Evolutionary conservation across 2,888 invertebrate species (phyloP).

Genomic region (Cyclophora punctaria): DNA sequence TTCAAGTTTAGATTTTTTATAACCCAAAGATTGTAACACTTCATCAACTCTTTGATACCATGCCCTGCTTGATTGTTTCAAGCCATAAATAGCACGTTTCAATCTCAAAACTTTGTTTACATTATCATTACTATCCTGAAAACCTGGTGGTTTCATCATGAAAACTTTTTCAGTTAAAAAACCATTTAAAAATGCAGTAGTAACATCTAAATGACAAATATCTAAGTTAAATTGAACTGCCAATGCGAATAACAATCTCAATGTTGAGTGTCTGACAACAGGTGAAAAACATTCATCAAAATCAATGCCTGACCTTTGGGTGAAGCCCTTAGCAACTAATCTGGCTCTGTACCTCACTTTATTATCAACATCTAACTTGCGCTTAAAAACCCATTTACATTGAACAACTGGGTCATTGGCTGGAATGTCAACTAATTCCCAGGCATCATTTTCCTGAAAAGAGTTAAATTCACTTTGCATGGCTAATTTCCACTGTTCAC

Average conservation of each 20-base stretch:
- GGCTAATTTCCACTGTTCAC: conserved; percentile 12
- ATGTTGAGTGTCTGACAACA: conserved; percentile 9
- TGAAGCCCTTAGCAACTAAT: conserved; percentile 13
- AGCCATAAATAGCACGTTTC: conserved; percentile 21
- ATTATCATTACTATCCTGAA: neutral
- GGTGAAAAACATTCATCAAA: conserved; percentile 12
- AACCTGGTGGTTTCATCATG: conserved; percentile 13
- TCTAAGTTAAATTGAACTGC: conserved; percentile 5
- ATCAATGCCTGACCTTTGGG: conserved; percentile 10
- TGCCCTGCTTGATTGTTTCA: conserved; percentile 20
- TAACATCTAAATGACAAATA: conserved; percentile 11
- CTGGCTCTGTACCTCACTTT: conserved; percentile 9
- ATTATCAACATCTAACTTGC: conserved; percentile 9
- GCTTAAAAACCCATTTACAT: conserved; percentile 17
- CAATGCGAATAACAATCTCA: conserved; percentile 12
- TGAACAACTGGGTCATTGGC: conserved; percentile 10
- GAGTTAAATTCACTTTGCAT: conserved; percentile 14
- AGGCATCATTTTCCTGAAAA: conserved; percentile 18
- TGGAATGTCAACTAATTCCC: conserved; percentile 15
- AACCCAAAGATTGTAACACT: conserved; percentile 9
- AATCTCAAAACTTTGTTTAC: conserved; percentile 17
- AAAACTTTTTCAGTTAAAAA: conserved; percentile 11
- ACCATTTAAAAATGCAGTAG: conserved; percentile 12
- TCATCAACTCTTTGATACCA: conserved; percentile 22
- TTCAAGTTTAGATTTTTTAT: conserved; percentile 16